Base-by-base conservation (phyloP, 2,888 invertebrate genomes). In the Notodonta ziczac region DNA sequence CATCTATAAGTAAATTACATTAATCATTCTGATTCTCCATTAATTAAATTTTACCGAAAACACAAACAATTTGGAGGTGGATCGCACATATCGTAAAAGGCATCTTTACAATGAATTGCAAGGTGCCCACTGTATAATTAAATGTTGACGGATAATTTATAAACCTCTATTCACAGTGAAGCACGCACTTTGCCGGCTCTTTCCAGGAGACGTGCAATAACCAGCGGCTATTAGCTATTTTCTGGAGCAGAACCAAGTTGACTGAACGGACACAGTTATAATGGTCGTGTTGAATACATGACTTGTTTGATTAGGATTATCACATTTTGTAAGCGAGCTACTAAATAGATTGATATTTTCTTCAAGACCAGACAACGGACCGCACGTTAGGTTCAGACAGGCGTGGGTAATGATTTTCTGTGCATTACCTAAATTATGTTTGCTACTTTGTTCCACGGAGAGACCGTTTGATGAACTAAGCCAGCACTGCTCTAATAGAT, bases 61-160 rank as follows among this genome's bases (percentile, higher is more conserved):
- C 62, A 63, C 64, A 53, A 69, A 69, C 69, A 70, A 73, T 70
- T 66, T 48, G 46, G 12, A 24, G 14, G 16, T 2, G 44, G 56
- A 69, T 62, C 54, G 59, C 62, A 69, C 60, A 63, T 82, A 82
- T 81, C 77, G 72, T 74, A 61, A 75, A 76, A 74, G 67, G 66
- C 72, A 79, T 80, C 69, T 75, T 74, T 74, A 74, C 73, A 81
- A 73, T 76, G 75, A 79, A 73, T 78, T 72, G 70, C 69, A 69
- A 77, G 70, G 73, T 72, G 70, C 75, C 63, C 68, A 72, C 74
- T 71, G 67, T 81, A 73, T 84, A 84, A 84, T 84, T 85, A 85
- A 80, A 84, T 69, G 77, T 76, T 81, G 81, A 82, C 75, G 77
- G 76, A 80, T 84, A 80, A 84, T 87, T 85, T 81, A 82, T 83